These are phyloP conservation scores for Sebastiscus tertius DNA, from an alignment of 2,797 vertebrate species.

Conservation along the genomic window DNA sequence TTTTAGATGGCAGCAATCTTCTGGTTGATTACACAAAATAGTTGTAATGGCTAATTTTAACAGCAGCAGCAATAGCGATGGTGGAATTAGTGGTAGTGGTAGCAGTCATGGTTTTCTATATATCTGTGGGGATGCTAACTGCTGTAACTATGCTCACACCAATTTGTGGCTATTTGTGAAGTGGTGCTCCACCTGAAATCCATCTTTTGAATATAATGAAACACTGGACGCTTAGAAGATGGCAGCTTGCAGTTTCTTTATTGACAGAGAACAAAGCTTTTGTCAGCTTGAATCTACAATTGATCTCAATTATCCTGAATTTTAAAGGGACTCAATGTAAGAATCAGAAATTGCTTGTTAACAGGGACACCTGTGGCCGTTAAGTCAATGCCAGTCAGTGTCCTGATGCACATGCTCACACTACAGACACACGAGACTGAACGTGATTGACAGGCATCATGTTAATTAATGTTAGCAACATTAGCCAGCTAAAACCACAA, in stretches of 20 bases:
- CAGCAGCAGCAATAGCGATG: not conserved
- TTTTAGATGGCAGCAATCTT: slow-evolving; percentile 15
- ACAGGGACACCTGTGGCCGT: too few relatives aligned
- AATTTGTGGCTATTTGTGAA: not conserved
- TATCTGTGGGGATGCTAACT: not conserved
- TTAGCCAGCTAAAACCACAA: too few relatives aligned
- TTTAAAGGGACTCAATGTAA: not conserved
- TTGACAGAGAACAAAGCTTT: not conserved
- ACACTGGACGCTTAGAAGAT: not conserved
- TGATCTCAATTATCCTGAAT: not conserved
- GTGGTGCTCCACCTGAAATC: not conserved
- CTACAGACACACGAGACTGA: too few relatives aligned
- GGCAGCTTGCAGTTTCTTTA: not conserved
- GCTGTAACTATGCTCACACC: not conserved
- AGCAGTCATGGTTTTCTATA: not conserved
- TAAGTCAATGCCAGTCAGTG: too few relatives aligned
- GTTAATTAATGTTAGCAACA: too few relatives aligned
- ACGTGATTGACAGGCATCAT: too few relatives aligned
- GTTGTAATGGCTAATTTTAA: slow-evolving; percentile 6
- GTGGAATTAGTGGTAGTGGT: not conserved
- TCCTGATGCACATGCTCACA: too few relatives aligned
- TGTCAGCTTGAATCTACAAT: not conserved
- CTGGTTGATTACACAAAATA: slow-evolving; percentile 15
- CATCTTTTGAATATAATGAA: not conserved
- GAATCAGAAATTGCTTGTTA: too few relatives aligned